Evolutionary conservation across 2,797 vertebrate genomes (phyloP).

Genomic region (Takifugu ocellatus): DNA sequence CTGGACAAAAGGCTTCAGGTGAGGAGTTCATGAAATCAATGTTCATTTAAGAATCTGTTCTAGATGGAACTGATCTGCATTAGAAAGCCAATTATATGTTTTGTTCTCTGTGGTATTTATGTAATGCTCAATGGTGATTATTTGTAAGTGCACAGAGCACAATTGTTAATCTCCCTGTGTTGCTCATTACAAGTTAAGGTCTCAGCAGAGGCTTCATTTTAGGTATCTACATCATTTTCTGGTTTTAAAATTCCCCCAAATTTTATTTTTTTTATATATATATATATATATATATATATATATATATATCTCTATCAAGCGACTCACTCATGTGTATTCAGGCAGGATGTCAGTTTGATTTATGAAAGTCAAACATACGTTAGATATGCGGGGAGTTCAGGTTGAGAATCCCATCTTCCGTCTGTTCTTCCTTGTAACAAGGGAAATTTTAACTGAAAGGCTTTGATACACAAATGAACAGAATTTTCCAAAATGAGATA

Average conservation of each 20-base stretch:
- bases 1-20: too few species aligned
- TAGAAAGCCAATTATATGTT: too few species aligned
- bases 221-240: background rate
- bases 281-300: background rate
- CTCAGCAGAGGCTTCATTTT: background rate
- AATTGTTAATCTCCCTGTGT: too few species aligned
- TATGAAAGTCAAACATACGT: conserved; percentile 78
- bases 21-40: too few species aligned
- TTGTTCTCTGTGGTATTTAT: too few species aligned
- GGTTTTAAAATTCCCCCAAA: background rate
- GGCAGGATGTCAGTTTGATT: conserved; percentile 78
- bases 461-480: conserved; percentile 91
- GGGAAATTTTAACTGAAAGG: conserved; percentile 81
- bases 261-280: background rate
- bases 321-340: conserved; percentile 23
- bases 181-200: too few species aligned
- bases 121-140: too few species aligned
- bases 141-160: too few species aligned
- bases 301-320: conserved; percentile 4
- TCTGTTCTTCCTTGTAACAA: conserved; percentile 74
- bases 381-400: conserved; percentile 75
- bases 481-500: conserved; percentile 72
- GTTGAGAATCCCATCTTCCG: conserved; percentile 81
- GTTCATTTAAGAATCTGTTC: too few species aligned
- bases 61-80: too few species aligned